phyloP scores from a whole-genome alignment of 2,113 vertebrate species.

The Hippocampus mohnikei region DNA sequence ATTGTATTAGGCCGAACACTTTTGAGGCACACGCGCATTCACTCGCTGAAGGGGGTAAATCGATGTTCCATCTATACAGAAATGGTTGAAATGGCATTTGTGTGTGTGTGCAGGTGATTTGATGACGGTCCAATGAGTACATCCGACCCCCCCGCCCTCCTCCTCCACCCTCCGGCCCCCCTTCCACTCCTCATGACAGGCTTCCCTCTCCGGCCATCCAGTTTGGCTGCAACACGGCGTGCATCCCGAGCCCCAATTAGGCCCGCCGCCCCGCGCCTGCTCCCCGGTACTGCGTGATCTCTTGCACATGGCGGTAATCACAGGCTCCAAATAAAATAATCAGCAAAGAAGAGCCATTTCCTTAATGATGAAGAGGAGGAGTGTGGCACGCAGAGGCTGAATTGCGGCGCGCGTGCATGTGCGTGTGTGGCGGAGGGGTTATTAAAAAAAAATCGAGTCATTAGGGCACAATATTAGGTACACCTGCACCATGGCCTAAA shows the following conservation, averaged over 20 bases:
- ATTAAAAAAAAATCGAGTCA: slow-evolving; percentile 59
- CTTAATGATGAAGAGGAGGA: slow-evolving; percentile 94
- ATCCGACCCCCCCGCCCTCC: slow-evolving; percentile 51
- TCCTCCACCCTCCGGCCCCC: too few species aligned
- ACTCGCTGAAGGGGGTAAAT: slow-evolving; percentile 94
- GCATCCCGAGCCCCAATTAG: slow-evolving; percentile 95
- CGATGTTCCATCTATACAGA: slow-evolving; percentile 90
- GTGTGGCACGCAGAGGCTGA: slow-evolving; percentile 88
- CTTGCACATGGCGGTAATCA: slow-evolving; percentile 97
- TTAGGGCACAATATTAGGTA: neutral
- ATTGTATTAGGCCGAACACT: slow-evolving; percentile 17
- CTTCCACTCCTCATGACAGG: slow-evolving; percentile 40
- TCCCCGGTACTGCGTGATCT: slow-evolving; percentile 95
- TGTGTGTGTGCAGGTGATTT: slow-evolving; percentile 90
- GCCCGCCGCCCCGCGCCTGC: slow-evolving; percentile 90
- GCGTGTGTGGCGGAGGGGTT: slow-evolving; percentile 45
- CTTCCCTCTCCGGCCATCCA: slow-evolving; percentile 64
- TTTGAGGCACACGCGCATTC: slow-evolving; percentile 75
- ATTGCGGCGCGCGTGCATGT: slow-evolving; percentile 30
- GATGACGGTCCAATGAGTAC: slow-evolving; percentile 88
- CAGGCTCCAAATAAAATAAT: slow-evolving; percentile 99
- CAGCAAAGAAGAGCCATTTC: slow-evolving; percentile 99
- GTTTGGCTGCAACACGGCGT: slow-evolving; percentile 58
- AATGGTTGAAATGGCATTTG: slow-evolving; percentile 91
- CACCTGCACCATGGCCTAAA: neutral